phyloP scores from a whole-genome alignment of 1,140 invertebrate species.

The Pygmarrhopalites habei region DNA sequence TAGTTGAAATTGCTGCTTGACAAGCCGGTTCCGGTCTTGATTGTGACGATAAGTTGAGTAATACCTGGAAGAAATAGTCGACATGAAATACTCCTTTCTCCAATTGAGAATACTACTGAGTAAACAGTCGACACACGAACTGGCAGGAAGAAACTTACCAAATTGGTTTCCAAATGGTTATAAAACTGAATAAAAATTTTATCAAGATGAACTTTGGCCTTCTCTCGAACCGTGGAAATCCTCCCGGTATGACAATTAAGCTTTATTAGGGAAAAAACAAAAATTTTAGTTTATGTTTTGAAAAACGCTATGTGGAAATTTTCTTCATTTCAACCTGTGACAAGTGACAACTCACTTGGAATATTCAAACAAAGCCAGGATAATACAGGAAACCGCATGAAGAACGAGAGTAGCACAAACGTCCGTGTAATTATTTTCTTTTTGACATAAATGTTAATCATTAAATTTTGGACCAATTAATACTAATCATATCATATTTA shows the following conservation, averaged over 20 bases:
- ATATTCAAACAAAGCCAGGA: slow-evolving; percentile 8
- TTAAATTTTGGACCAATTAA: too few species aligned
- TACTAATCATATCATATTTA: too few species aligned
- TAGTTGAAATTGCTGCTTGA: slow-evolving; percentile 6
- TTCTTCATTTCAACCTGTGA: not conserved
- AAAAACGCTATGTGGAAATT: too few species aligned
- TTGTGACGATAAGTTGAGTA: slow-evolving; percentile 13
- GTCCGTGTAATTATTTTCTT: slow-evolving; percentile 8
- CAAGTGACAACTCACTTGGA: slow-evolving; percentile 5
- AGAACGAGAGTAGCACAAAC: not conserved
- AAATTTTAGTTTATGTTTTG: not conserved
- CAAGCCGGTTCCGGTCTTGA: not conserved
- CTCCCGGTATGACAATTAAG: slow-evolving; percentile 9
- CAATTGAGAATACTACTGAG: not conserved
- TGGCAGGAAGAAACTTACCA: not conserved
- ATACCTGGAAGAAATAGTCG: not conserved
- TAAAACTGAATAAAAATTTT: slow-evolving; percentile 9
- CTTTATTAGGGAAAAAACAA: not conserved
- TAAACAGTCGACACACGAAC: too few species aligned
- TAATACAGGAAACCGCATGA: slow-evolving; percentile 9
- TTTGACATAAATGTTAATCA: too few species aligned
- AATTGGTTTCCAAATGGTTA: slow-evolving; percentile 12
- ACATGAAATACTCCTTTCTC: not conserved
- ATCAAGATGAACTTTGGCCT: slow-evolving; percentile 6
- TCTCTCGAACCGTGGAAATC: slow-evolving; percentile 2